Base-by-base conservation (phyloP, 2,888 invertebrate species). In the Lasiommata megera region DNA sequence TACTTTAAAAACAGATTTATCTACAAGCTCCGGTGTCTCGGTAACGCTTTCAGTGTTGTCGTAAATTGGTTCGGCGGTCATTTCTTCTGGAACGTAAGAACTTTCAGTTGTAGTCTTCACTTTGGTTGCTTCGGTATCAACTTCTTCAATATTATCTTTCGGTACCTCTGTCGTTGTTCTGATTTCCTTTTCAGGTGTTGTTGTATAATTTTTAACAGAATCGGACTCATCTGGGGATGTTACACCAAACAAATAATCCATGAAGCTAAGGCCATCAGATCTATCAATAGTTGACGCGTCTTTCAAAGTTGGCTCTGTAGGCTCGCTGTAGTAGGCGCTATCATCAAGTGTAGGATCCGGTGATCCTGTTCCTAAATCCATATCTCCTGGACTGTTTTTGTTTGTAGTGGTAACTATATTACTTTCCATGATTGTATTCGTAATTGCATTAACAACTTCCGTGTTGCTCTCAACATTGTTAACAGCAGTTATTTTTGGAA, bases 171-270 rank as follows among this genome's bases (percentile, higher is more conserved):
- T 82, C 67, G 65, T 66, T 31, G 58, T 63, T 54, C 71, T 46
- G 7, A 46, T 14, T 62, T 58, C 58, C 52, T 56, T 53, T 14
- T 53, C 57, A 23, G 40, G 44, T 51, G 17, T 70, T 66, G 38
- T 67, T 65, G 59, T 58, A 31, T 61, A 43, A 12, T 57, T 63
- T 16, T 52, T 51, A 56, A 54, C 17, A 23, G 57, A 18, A 61
- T 69, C 65, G 12, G 58, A 74, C 17, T 73, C 71, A 43, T 79
- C 82, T 23, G 80, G 70, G 8, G 83, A 71, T 11, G 85, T 81
- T 1, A 79, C 66, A 66, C 92, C 88, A 57, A 90, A 88, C 9
- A 89, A 70, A 59, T 88, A 88, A 59, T 85, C 84, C 84, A 88
- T 87, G 12, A 90, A 74, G 58, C 81, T 89, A 54, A 84, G 86